Conservation (phyloP, 2,113 vertebrate genomes). For the Bos taurus region ARS-UCD2.0 NC_037336.1:95128501-95129000, state of each 20-base stretch:
- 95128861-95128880: neutral
- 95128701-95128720: neutral
- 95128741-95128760: fast-evolving
- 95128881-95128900: neutral
- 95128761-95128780: neutral
- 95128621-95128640: neutral
- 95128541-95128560: neutral
- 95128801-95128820: neutral
- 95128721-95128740: neutral
- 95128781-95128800: neutral
- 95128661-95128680: no score
- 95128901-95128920: neutral
- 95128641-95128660: no score
- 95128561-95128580: neutral
- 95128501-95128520: neutral
- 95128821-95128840: neutral
- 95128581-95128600: neutral
- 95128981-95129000: neutral
- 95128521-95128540: neutral
- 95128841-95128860: neutral
- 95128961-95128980: neutral
- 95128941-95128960: neutral
- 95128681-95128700: neutral
- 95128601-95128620: fast-evolving
- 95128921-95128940: fast-evolving